Evolutionary conservation across 2,888 invertebrate genomes (phyloP), one percentile per base, ranked within the genome.

Genomic region (Galerucella pusilla): DNA sequence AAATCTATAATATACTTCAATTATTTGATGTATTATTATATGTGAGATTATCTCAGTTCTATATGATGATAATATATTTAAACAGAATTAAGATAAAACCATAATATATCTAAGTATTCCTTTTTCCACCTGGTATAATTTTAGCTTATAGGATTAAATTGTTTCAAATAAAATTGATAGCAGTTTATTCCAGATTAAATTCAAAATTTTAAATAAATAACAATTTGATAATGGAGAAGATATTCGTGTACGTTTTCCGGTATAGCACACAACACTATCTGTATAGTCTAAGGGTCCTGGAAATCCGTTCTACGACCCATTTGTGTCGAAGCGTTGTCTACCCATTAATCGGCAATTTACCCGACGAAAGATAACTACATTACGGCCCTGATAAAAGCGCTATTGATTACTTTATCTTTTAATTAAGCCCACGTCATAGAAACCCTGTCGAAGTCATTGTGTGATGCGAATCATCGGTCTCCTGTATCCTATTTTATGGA

Each of bases 331-430:
- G 71, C 68, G 68, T 57, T 65, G 74, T 70, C 63, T 64, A 42
- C 63, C 71, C 75, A 74, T 77, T 79, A 78, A 73, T 65, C 71
- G 74, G 71, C 57, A 71, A 76, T 77, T 57, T 77, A 75, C 57
- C 14, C 49, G 71, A 45, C 60, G 59, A 66, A 45, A 71, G 72
- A 77, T 79, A 75, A 76, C 75, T 71, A 52, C 63, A 71, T 76
- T 77, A 76, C 77, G 65, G 76, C 57, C 71, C 75, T 75, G 77
- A 77, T 79, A 79, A 77, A 76, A 73, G 66, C 76, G 60, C 76
- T 76, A 77, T 79, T 77, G 78, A 78, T 78, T 78, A 71, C 74
- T 78, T 78, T 77, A 77, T 76, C 80, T 80, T 80, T 80, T 77
- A 80, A 80, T 80, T 80, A 78, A 77, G 70, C 75, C 20, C 65